These are phyloP conservation scores for Nothobranchius furzeri DNA, from an alignment of 2,113 vertebrate genomes.

Conservation along the genomic window DNA sequence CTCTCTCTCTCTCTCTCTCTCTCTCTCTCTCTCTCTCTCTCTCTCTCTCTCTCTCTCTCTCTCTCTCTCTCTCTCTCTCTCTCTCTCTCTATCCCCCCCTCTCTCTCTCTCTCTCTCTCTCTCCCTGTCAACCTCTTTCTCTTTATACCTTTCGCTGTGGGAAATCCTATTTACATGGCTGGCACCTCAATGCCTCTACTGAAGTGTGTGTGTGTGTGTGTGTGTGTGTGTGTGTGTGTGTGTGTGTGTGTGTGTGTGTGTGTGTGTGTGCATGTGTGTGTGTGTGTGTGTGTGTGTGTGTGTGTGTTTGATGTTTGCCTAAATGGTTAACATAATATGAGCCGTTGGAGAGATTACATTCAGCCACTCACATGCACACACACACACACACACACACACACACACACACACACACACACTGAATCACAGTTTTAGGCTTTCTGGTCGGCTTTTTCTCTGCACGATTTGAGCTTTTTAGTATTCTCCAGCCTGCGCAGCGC, in stretches of 20 bases:
- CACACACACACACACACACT: slow-evolving; percentile 41
- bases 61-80: slow-evolving; percentile 24
- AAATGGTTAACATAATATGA: slow-evolving; percentile 72
- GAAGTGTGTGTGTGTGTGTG: slow-evolving; percentile 36
- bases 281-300: slow-evolving; percentile 22
- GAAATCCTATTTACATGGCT: slow-evolving; percentile 68
- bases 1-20: slow-evolving; percentile 16
- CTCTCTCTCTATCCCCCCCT: slow-evolving; percentile 50
- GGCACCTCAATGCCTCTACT: slow-evolving; percentile 52
- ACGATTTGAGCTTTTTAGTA: slow-evolving; percentile 65
- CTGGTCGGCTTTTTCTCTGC: slow-evolving; percentile 45
- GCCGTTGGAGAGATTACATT: slow-evolving; percentile 59
- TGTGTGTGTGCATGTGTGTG: slow-evolving; percentile 28
- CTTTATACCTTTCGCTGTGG: slow-evolving; percentile 61
- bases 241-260: slow-evolving; percentile 47
- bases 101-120: slow-evolving; percentile 6
- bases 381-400: too few species aligned
- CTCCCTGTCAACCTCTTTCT: slow-evolving; percentile 45
- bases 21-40: slow-evolving; percentile 27
- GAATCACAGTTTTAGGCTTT: slow-evolving; percentile 53
- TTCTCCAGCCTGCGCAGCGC: slow-evolving; percentile 47
- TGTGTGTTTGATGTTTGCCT: slow-evolving; percentile 67
- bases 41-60: slow-evolving; percentile 40
- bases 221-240: slow-evolving; percentile 23
- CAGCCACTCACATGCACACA: slow-evolving; percentile 38